phyloP scores from a whole-genome alignment of 1,140 invertebrate species.

The Sitobion miscanthi region DNA sequence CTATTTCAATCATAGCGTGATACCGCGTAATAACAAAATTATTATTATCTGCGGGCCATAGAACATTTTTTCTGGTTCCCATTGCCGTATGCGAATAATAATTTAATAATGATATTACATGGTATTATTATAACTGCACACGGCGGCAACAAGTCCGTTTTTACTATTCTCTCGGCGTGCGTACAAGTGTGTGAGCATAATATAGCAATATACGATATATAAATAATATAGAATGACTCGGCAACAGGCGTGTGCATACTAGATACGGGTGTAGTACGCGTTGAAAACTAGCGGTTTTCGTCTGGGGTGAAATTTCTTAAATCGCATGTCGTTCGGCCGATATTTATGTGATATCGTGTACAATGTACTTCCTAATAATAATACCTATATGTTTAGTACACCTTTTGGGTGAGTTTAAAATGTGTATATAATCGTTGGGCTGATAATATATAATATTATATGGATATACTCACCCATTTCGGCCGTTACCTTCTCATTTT shows the following conservation, averaged over 20 bases:
- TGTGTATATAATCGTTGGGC: neutral
- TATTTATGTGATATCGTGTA: neutral
- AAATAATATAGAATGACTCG: neutral
- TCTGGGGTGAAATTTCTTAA: neutral
- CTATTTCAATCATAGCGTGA: slow-evolving; percentile 1
- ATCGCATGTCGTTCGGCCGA: neutral
- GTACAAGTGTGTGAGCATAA: neutral
- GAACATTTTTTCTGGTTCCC: neutral
- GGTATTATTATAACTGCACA: neutral
- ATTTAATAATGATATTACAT: neutral
- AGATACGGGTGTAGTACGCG: neutral
- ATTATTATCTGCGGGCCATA: neutral
- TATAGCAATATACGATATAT: neutral
- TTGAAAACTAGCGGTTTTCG: neutral
- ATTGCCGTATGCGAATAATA: neutral
- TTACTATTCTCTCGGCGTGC: neutral
- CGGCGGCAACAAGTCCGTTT: neutral
- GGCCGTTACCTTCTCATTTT: neutral
- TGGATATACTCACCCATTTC: neutral
- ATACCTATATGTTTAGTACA: neutral
- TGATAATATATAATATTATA: neutral
- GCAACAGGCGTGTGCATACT: neutral
- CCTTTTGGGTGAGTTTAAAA: neutral
- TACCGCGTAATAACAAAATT: neutral
- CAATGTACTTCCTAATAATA: neutral